These are phyloP conservation scores for Oreortyx pictus DNA, from an alignment of 2,797 vertebrate species.

Conservation along the genomic window DNA sequence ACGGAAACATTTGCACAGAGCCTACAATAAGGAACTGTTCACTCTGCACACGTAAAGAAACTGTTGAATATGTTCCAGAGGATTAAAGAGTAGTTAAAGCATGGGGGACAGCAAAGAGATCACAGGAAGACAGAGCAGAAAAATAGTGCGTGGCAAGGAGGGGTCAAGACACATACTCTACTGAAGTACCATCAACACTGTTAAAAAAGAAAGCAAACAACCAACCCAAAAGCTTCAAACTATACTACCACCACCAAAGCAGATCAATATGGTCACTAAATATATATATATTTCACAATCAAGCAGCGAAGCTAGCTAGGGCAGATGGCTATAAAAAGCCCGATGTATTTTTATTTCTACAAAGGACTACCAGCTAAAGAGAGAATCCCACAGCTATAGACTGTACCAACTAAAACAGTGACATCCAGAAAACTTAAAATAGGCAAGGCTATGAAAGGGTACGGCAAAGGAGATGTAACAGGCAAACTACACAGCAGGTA, in stretches of 20 bases:
- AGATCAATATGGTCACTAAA: not conserved
- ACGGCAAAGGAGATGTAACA: not conserved
- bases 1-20: not conserved
- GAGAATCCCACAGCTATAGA: not conserved
- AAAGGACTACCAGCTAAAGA: not conserved
- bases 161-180: not conserved
- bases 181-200: not conserved
- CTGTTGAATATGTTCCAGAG: not conserved
- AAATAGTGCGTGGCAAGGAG: not conserved
- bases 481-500: not conserved
- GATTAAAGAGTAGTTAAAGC: not conserved
- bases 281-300: not conserved
- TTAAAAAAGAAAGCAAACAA: not conserved
- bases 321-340: not conserved
- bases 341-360: not conserved
- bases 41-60: not conserved
- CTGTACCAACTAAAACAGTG: not conserved
- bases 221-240: not conserved
- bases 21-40: not conserved
- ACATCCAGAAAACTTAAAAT: not conserved
- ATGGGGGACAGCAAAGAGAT: not conserved
- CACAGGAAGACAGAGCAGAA: not conserved
- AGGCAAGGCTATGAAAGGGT: not conserved
- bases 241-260: fast-evolving
- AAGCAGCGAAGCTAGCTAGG: not conserved